Percentiles rank a stretch among this genome's conserved stretches.
phyloP scores from a whole-genome alignment of 2,888 invertebrate genomes.

The Arge pagana region DNA sequence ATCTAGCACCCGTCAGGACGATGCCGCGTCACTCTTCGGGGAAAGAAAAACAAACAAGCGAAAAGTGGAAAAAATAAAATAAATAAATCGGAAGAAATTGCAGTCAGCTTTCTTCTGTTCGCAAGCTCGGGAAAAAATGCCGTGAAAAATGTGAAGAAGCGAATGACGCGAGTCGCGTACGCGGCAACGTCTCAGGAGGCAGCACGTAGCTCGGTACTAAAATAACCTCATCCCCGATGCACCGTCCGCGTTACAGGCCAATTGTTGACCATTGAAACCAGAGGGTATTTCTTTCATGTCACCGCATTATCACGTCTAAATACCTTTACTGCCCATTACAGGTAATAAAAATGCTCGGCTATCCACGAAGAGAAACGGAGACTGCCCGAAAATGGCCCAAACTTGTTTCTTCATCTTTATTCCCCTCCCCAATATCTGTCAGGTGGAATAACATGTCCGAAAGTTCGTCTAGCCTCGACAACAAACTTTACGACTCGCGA shows the following conservation, averaged over 20 bases:
- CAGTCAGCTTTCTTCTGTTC: no score
- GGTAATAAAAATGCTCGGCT: constrained; percentile 54
- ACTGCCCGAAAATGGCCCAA: constrained; percentile 35
- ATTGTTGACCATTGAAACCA: constrained; percentile 19
- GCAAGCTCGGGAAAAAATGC: no score
- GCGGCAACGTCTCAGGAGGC: not conserved
- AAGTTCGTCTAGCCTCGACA: no score
- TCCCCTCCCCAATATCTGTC: constrained; percentile 8
- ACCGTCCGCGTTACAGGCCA: constrained; percentile 6
- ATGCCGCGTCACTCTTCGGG: no score
- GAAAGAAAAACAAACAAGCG: no score
- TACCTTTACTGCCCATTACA: constrained; percentile 47
- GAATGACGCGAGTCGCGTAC: no score
- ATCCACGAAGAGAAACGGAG: constrained; percentile 46
- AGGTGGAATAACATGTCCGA: no score
- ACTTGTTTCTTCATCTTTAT: not conserved
- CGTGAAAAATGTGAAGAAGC: no score
- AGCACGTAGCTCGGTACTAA: not conserved
- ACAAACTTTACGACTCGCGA: no score
- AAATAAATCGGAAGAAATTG: no score
- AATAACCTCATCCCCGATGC: constrained; percentile 13
- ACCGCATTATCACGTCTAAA: constrained; percentile 48
- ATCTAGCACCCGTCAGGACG: no score
- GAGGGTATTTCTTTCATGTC: constrained; percentile 50
- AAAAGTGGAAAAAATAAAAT: no score